phyloP scores from a whole-genome alignment of 2,888 invertebrate genomes.

The Crossocerus cetratus region DNA sequence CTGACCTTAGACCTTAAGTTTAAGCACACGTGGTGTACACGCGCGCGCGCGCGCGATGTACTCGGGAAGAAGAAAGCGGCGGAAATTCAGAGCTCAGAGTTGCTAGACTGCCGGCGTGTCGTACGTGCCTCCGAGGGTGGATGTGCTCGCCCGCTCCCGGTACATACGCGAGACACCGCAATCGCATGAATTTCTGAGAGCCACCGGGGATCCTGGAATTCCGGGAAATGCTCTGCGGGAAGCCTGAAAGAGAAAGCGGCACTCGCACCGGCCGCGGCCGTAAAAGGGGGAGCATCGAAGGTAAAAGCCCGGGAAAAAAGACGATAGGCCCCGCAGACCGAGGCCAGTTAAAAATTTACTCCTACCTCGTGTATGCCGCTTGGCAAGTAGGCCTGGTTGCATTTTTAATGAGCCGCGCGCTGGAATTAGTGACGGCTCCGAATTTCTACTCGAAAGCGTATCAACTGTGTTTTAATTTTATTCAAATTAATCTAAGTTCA shows the following conservation, averaged over 20 bases:
- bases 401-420: no score
- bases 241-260: background rate
- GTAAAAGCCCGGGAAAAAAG: no score
- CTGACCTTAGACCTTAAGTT: conserved; percentile 12
- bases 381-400: no score
- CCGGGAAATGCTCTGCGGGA: conserved; percentile 22
- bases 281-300: no score
- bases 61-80: background rate
- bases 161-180: conserved; percentile 35
- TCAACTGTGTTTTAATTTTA: no score
- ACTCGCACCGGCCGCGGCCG: no score
- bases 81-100: conserved; percentile 17
- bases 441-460: no score
- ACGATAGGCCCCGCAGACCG: no score
- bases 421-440: no score
- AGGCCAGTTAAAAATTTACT: no score
- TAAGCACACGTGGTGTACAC: conserved; percentile 6
- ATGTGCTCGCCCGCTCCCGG: background rate
- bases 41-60: conserved; percentile 1
- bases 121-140: background rate
- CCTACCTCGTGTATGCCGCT: no score
- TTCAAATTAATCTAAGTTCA: no score
- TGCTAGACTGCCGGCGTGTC: background rate
- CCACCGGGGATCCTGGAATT: conserved; percentile 46
- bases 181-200: conserved; percentile 65